These are phyloP conservation scores for Patagioenas fasciata DNA, from an alignment of 2,113 vertebrate species.

Conservation along the genomic window DNA sequence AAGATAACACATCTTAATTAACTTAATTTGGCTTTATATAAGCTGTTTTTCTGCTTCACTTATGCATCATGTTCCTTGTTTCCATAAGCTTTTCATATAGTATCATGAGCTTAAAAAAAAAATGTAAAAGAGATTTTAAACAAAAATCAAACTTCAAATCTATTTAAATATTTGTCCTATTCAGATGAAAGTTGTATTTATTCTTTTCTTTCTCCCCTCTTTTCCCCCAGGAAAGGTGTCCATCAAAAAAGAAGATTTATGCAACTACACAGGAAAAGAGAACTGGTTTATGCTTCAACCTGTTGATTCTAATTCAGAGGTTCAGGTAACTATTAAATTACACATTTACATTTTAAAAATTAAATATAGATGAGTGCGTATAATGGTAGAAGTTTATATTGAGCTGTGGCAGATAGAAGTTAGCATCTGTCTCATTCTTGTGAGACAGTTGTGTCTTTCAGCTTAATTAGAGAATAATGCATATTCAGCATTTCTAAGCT, in stretches of 20 bases:
- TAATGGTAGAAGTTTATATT: background rate
- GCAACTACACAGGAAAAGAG: constrained; percentile 90
- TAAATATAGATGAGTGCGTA: background rate
- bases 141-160: background rate
- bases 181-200: background rate
- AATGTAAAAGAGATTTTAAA: background rate
- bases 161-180: background rate
- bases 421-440: background rate
- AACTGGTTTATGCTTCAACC: constrained; percentile 93
- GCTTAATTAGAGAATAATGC: background rate
- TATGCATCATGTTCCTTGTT: background rate
- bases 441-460: background rate
- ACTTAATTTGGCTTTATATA: background rate
- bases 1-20: background rate
- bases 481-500: background rate
- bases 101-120: background rate
- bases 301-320: constrained; percentile 94
- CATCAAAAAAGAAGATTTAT: constrained; percentile 94
- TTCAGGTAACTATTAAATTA: constrained; percentile 85
- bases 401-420: background rate
- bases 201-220: background rate
- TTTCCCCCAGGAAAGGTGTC: constrained; percentile 89
- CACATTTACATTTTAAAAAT: background rate
- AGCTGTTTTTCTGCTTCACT: background rate
- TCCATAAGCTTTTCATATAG: background rate